Evolutionary conservation across 2,888 invertebrate genomes (phyloP).

Genomic region (Ochropleura plecta): DNA sequence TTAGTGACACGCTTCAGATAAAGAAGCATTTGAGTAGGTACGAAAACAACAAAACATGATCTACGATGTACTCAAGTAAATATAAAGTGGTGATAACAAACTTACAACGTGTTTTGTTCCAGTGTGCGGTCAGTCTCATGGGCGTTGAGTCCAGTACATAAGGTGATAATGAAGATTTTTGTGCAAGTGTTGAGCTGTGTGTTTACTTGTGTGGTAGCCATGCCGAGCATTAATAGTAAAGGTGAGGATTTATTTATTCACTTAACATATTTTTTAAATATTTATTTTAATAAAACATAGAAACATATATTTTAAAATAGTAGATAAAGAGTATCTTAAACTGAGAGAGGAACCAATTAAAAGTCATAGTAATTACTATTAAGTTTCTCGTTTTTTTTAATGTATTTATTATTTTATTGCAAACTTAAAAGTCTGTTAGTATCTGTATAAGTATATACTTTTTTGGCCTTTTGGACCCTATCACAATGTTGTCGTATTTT

Average conservation of each 20-base stretch:
- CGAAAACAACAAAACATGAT: conserved; percentile 7
- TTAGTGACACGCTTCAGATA: conserved; percentile 22
- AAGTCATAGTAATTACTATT: too few relatives aligned
- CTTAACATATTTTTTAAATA: neutral
- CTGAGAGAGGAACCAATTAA: too few relatives aligned
- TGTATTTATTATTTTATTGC: too few relatives aligned
- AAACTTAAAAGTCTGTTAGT: too few relatives aligned
- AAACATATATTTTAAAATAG: too few relatives aligned
- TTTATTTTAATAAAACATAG: too few relatives aligned
- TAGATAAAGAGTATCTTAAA: too few relatives aligned
- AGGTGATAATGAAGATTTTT: conserved; percentile 23
- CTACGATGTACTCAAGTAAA: conserved; percentile 21
- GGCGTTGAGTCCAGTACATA: conserved; percentile 22
- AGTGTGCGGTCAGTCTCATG: conserved; percentile 32
- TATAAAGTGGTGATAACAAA: conserved; percentile 33
- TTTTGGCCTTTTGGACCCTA: too few relatives aligned
- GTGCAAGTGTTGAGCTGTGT: conserved; percentile 40
- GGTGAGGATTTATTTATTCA: conserved; percentile 30
- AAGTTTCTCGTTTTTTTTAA: too few relatives aligned
- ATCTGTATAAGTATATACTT: too few relatives aligned
- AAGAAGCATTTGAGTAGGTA: neutral
- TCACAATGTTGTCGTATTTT: too few relatives aligned
- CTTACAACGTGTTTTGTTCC: conserved; percentile 44
- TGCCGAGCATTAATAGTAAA: conserved; percentile 51
- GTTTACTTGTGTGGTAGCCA: conserved; percentile 51